These are phyloP conservation scores for Tragulus kanchil DNA, from an alignment of 2,113 vertebrate species.

Conservation along the genomic window DNA sequence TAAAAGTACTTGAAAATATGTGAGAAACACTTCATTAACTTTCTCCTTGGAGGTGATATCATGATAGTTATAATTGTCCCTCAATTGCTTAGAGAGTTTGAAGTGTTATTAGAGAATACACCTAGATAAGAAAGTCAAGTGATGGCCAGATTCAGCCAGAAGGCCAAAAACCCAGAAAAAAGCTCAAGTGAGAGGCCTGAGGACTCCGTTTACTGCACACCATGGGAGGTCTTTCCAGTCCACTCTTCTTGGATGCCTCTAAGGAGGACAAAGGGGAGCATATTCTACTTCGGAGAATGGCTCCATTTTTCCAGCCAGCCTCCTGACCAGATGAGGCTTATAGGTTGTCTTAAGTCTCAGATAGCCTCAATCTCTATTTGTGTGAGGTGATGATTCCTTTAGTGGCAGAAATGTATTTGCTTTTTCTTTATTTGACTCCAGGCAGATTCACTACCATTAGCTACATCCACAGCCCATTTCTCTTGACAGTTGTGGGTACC, in stretches of 20 bases:
- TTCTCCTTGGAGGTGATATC: slow-evolving; percentile 49
- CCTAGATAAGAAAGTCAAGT: not conserved
- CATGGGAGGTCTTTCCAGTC: not conserved
- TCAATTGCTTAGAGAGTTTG: not conserved
- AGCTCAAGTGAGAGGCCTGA: not conserved
- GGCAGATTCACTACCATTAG: too few species aligned
- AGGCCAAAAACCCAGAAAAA: too few species aligned
- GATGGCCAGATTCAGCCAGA: not conserved
- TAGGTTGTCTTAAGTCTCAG: fast-evolving
- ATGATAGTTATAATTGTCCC: slow-evolving; percentile 36
- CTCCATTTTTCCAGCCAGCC: fast-evolving
- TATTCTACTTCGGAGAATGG: not conserved
- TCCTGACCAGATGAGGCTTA: not conserved
- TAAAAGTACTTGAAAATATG: slow-evolving; percentile 25
- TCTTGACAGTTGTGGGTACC: not conserved
- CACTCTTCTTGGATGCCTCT: not conserved
- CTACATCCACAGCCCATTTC: not conserved
- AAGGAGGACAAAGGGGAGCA: not conserved
- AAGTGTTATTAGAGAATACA: slow-evolving; percentile 41
- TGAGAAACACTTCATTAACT: slow-evolving; percentile 68
- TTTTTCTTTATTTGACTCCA: not conserved
- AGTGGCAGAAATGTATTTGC: not conserved
- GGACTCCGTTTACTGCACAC: fast-evolving
- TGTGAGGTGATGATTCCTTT: not conserved
- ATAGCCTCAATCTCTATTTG: fast-evolving